Conservation (phyloP, 2,797 vertebrate species). For the Bothrops alternatus region DNA sequence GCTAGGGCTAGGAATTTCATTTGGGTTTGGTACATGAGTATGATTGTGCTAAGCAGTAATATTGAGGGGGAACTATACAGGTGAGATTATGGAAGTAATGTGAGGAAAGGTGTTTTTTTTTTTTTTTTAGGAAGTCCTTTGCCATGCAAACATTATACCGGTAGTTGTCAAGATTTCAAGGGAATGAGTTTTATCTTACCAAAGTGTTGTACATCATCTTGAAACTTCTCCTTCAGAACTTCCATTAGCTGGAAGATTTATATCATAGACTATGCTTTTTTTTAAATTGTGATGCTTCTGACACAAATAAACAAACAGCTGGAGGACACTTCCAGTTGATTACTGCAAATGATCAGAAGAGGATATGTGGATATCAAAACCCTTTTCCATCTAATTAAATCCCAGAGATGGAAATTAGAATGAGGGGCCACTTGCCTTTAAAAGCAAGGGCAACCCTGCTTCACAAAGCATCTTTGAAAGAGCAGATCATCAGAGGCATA, state of each 20-base stretch:
- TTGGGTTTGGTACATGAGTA: background rate
- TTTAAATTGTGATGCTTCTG: background rate
- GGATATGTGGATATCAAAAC: background rate
- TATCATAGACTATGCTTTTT: background rate
- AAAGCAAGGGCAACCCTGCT: background rate
- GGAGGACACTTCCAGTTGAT: background rate
- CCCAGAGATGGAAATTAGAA: background rate
- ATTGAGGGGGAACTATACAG: background rate
- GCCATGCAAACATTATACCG: background rate
- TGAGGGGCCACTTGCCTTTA: background rate
- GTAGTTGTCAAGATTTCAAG: background rate
- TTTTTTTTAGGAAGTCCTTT: background rate
- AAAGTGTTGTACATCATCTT: background rate
- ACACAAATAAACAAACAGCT: background rate
- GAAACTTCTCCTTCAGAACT: background rate
- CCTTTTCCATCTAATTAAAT: background rate
- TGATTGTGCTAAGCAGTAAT: background rate
- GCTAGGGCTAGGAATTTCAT: background rate
- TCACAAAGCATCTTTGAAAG: background rate
- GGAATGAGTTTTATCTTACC: background rate
- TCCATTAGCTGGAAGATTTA: background rate
- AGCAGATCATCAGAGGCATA: background rate
- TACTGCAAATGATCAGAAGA: background rate
- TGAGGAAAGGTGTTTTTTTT: background rate
- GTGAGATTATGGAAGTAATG: background rate